Conservation (phyloP, 2,797 vertebrate species). For the Etheostoma nigrum region DNA sequence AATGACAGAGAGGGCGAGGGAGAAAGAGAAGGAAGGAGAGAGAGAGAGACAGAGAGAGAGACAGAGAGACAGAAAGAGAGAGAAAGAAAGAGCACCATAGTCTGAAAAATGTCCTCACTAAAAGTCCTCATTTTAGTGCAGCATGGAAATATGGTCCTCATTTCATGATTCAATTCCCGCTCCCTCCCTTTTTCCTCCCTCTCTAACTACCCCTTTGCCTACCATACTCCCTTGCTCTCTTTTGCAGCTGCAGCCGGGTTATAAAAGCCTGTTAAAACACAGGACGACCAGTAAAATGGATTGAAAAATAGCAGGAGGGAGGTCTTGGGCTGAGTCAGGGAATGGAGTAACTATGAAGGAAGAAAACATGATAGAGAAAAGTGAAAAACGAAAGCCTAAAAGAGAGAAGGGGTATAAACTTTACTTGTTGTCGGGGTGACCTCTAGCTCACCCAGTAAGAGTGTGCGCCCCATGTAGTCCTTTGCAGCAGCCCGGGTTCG, state of each 20-base stretch:
- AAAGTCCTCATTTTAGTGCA: constrained; percentile 77
- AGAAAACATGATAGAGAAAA: constrained; percentile 46
- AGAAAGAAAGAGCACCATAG: constrained; percentile 41
- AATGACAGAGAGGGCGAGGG: constrained; percentile 31
- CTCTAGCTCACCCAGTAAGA: too few species aligned
- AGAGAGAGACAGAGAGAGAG: constrained; percentile 36
- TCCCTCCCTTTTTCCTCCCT: constrained; percentile 68
- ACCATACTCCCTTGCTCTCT: constrained; percentile 51
- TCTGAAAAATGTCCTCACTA: constrained; percentile 67
- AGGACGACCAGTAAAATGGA: constrained; percentile 76
- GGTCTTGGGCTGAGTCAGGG: constrained; percentile 27
- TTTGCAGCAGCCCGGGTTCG: too few species aligned
- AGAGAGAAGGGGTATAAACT: constrained; percentile 18
- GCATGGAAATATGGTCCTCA: constrained; percentile 84
- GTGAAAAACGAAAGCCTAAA: constrained; percentile 32
- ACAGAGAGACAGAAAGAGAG: constrained; percentile 24
- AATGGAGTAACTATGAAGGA: constrained; percentile 39
- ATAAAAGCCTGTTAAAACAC: constrained; percentile 80
- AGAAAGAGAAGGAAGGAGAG: constrained; percentile 22
- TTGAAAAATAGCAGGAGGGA: constrained; percentile 69
- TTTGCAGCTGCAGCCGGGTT: constrained; percentile 76
- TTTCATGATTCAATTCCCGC: constrained; percentile 85
- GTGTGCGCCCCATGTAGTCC: too few species aligned
- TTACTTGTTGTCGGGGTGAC: background rate
- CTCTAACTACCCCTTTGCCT: constrained; percentile 67